Base-by-base conservation (phyloP, 2,888 invertebrate genomes). In the Pristionchus mayeri region DNA sequence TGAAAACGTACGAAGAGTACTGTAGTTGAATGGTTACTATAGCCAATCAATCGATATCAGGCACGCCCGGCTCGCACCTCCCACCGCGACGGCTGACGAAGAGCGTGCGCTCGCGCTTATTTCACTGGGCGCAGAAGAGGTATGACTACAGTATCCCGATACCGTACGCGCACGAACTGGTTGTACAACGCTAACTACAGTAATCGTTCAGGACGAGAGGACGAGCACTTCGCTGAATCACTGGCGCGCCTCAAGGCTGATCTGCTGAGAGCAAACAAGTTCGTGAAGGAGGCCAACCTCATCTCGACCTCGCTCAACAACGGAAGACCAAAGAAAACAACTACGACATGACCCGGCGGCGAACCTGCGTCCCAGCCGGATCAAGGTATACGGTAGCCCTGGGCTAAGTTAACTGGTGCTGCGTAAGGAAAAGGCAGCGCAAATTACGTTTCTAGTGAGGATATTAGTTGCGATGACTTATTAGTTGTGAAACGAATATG, bases 241-340 rank as follows among this genome's bases (percentile, higher is more conserved):
- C 94, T 98, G 89, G 96, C 96, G 0, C 96, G 97, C 89, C 95
- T 99, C 80, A 96, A 98, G 93, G 96, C 96, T 9, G 98, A 98
- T 93, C 97, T 98, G 85, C 95, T 98, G 91, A 95, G 96, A 86
- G 98, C 98, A 54, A 98, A 98, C 94, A 95, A 97, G 18, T 94
- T 98, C 86, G 98, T 97, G 24, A 96, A 97, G 93, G 98, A 99
- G 94, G 98, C 98, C 21, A 98, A 98, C 94, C 96, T 96, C 93
- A 94, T 99, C 84, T 96, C 98, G 93, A 98, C 98, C 94, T 96
- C 98, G 96, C 95, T 95, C 79, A 87, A 87, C 0, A 95, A 96
- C 24, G 86, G 87, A 30, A 85, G 88, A 71, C 86, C 90, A n/a
- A 96, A 96, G 93, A 97, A 97, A 97, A n/a, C 0, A 96, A 96